phyloP scores from a whole-genome alignment of 1,140 invertebrate genomes.

The Psix sp. region DNA sequence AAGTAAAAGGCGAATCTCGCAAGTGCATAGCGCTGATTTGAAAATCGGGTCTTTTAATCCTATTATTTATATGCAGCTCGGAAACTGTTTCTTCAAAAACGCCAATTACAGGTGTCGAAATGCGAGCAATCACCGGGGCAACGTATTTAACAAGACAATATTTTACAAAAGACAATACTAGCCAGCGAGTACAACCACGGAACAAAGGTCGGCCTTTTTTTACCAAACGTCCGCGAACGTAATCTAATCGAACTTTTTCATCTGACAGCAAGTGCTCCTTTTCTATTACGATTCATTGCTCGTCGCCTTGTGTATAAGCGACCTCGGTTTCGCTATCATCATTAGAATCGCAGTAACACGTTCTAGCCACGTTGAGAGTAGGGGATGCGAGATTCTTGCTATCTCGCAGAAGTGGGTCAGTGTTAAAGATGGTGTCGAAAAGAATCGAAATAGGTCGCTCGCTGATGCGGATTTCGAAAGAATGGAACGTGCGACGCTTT shows the following conservation, averaged over 20 bases:
- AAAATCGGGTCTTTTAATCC: too few species aligned
- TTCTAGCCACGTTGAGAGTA: slow-evolving; percentile 42
- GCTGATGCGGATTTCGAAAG: slow-evolving; percentile 65
- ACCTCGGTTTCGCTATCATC: slow-evolving; percentile 55
- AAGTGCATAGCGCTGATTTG: slow-evolving; percentile 5
- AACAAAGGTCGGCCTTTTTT: slow-evolving; percentile 30
- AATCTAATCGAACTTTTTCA: slow-evolving; percentile 54
- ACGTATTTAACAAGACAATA: slow-evolving; percentile 33
- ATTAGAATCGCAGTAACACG: slow-evolving; percentile 53
- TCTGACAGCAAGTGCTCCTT: slow-evolving; percentile 45
- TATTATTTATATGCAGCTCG: slow-evolving; percentile 30
- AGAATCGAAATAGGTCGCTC: slow-evolving; percentile 69
- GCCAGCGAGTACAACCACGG: neutral
- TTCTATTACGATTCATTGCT: slow-evolving; percentile 57
- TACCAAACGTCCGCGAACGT: slow-evolving; percentile 4
- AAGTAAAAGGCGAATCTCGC: slow-evolving; percentile 23
- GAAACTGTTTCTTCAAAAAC: slow-evolving; percentile 2
- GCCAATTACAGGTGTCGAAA: slow-evolving; percentile 32
- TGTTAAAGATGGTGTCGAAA: slow-evolving; percentile 65
- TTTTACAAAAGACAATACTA: slow-evolving; percentile 24
- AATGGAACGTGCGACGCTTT: slow-evolving; percentile 64
- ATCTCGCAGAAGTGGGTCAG: slow-evolving; percentile 58
- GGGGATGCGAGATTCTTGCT: slow-evolving; percentile 60
- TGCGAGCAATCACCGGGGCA: slow-evolving; percentile 24
- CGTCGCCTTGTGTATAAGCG: slow-evolving; percentile 51